Percentiles rank a stretch among this genome's conserved stretches.
Conservation (phyloP, 2,113 vertebrate species). For the Machaerirhynchus nigripectus region DNA sequence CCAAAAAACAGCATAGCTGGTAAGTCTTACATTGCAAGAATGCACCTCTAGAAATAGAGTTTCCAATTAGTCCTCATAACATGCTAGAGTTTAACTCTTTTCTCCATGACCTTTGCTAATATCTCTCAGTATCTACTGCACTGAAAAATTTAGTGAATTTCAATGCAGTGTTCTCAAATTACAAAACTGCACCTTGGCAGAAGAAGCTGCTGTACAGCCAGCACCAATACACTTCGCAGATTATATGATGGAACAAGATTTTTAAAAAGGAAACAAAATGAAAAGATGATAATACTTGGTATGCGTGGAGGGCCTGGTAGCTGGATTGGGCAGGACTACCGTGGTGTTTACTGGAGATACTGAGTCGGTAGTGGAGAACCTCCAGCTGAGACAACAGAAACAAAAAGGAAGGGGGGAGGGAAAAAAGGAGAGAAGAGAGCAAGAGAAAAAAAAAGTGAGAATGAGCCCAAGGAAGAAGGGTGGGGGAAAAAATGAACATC, state of each 20-base stretch:
- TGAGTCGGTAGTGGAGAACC: conserved; percentile 96
- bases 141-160: not conserved
- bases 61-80: not conserved
- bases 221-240: conserved; percentile 40
- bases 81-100: not conserved
- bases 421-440: conserved; percentile 41
- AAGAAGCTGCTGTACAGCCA: not conserved
- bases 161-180: not conserved
- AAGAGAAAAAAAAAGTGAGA: conserved; percentile 60
- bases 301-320: conserved; percentile 95
- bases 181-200: not conserved
- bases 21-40: not conserved
- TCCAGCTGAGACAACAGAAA: conserved; percentile 92
- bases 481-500: conserved; percentile 59
- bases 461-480: conserved; percentile 49
- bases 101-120: not conserved
- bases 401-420: conserved; percentile 31
- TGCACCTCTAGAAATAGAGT: not conserved
- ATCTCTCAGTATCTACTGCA: not conserved
- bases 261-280: conserved; percentile 59
- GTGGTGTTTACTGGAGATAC: conserved; percentile 93
- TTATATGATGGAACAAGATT: conserved; percentile 43
- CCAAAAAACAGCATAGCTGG: not conserved
- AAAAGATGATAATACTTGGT: conserved; percentile 95
- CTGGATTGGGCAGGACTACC: conserved; percentile 86